These are phyloP conservation scores for Drosophila novamexicana DNA, from an alignment of 1,140 invertebrate genomes.

Conservation along the genomic window DNA sequence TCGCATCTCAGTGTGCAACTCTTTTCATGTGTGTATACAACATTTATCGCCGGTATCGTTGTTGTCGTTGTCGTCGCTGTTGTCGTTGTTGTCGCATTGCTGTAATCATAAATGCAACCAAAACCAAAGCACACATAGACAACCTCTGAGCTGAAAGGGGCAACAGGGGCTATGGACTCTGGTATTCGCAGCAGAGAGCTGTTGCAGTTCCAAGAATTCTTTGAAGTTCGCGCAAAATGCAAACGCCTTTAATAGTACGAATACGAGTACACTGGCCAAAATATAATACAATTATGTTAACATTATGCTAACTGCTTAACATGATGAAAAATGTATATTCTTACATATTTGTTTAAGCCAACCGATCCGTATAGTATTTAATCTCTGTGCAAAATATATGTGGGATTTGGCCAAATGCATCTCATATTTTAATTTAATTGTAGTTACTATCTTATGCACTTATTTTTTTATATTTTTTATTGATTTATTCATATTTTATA, in stretches of 20 bases:
- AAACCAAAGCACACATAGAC: slow-evolving; percentile 74
- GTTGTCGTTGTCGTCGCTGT: slow-evolving; percentile 9
- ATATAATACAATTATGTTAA: neutral
- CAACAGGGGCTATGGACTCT: slow-evolving; percentile 1
- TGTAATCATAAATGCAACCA: slow-evolving; percentile 80
- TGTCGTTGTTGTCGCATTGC: slow-evolving; percentile 55
- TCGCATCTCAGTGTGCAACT: slow-evolving; percentile 18
- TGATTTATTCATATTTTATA: too few species aligned
- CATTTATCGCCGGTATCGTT: slow-evolving; percentile 65
- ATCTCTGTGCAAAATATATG: too few species aligned
- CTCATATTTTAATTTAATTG: too few species aligned
- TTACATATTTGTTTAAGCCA: too few species aligned
- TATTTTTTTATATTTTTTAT: too few species aligned
- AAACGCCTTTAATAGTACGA: slow-evolving; percentile 37
- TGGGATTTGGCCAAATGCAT: too few species aligned
- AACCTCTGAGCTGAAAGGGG: slow-evolving; percentile 21
- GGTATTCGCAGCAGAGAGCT: slow-evolving; percentile 11
- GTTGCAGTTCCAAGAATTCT: slow-evolving; percentile 66
- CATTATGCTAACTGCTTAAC: too few species aligned
- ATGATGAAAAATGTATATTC: too few species aligned
- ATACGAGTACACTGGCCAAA: slow-evolving; percentile 24
- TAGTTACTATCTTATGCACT: neutral
- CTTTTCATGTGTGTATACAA: slow-evolving; percentile 61
- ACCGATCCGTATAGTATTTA: too few species aligned
- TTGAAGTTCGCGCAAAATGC: slow-evolving; percentile 74